phyloP scores from a whole-genome alignment of 2,797 vertebrate genomes.

The Tachyglossus aculeatus region DNA sequence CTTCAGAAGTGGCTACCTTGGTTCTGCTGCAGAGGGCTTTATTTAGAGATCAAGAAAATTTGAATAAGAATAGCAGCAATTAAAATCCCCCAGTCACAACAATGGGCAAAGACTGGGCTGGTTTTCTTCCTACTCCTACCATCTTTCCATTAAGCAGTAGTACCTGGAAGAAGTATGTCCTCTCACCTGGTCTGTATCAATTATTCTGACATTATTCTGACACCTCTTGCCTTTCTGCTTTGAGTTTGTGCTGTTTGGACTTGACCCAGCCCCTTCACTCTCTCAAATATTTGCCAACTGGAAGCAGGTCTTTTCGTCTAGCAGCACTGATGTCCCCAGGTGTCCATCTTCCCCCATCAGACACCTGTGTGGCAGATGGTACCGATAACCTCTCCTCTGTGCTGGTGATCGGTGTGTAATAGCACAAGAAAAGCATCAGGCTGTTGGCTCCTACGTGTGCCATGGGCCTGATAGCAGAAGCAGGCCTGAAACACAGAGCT shows the following conservation, averaged over 20 bases:
- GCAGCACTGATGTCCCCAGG: background rate
- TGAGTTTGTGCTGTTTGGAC: background rate
- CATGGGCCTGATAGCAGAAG: conserved; percentile 26
- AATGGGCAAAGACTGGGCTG: no score
- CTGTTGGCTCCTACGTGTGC: conserved; percentile 19
- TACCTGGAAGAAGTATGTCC: background rate
- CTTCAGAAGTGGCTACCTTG: no score
- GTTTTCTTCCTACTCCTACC: no score
- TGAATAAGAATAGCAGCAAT: no score
- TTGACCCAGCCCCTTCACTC: background rate
- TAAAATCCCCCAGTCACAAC: no score
- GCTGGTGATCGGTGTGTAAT: background rate
- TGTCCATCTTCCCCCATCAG: background rate
- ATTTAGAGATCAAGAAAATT: no score
- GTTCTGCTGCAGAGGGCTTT: no score
- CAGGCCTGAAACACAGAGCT: no score
- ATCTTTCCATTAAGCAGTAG: no score
- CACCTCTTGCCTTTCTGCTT: background rate
- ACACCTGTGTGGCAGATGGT: conserved; percentile 50
- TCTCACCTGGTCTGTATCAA: background rate
- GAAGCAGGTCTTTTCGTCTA: background rate
- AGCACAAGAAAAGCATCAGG: conserved; percentile 34
- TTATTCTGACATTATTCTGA: background rate
- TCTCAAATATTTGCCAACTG: background rate
- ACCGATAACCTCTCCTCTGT: background rate